Base-by-base conservation (phyloP, 30 jellyfish, hydroid and myxozoan genomes). In the Hydractinia echinata region DNA sequence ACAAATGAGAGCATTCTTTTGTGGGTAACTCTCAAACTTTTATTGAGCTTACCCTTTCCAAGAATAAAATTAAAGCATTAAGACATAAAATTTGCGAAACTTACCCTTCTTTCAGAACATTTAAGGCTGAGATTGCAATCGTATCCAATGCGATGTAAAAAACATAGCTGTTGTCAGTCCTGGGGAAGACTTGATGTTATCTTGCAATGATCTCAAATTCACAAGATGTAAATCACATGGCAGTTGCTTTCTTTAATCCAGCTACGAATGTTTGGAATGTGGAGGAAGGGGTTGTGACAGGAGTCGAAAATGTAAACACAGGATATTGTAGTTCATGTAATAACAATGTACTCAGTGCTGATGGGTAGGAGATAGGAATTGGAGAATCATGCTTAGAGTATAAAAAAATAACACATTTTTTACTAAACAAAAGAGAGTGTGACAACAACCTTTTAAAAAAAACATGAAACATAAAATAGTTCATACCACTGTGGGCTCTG, bases 221-320 rank as follows among this genome's bases (percentile, higher is more conserved):
- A 92, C 85, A 83, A 92, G 52, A 82, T 86, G 86, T 66, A 77
- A 84, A 64, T 92, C 94, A 73, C 98, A 92, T 8, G 98, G 98
- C 87, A 92, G 79, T 9, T 95, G 91, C 7, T 61, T n/a, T 52
- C 60, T 83, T 85, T 79, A 92, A 61, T 30, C 98, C 98, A 39
- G 70, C 73, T 54, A 44, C 67, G 7, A 85, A 76, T 73, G 94
- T 5, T 10, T 21, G 56, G 76, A 51, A 82, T 52, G 19, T 54
- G 15, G 82, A 19, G 81, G 51, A 77, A 11, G 80, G 82, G 18
- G 52, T 58, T 15, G 82, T 48, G 15, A 77, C 78, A 18, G 87
- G 69, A 20, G 89, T 66, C 4, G 86, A 53, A 89, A 92, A 82
- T 49, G 76, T 50, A 77, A 74, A 92, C 61, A 76, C 70, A 30